These are phyloP conservation scores for Keiferia lycopersicella DNA, from an alignment of 2,888 invertebrate species.

Conservation along the genomic window DNA sequence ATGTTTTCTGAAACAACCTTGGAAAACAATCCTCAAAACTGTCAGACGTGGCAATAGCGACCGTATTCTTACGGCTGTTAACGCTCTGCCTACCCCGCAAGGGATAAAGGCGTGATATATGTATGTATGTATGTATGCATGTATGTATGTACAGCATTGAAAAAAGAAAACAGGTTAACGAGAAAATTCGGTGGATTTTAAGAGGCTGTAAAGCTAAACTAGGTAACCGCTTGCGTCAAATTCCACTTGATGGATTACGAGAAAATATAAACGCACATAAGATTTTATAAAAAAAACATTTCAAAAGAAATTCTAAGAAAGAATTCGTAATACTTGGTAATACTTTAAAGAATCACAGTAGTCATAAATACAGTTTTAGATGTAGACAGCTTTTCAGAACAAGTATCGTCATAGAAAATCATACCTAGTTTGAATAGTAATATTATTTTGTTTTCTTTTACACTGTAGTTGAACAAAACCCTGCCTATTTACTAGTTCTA, in stretches of 20 bases:
- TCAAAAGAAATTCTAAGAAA: slow-evolving; percentile 5
- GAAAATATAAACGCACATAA: slow-evolving; percentile 7
- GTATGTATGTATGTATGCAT: too few species aligned
- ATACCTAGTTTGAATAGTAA: too few species aligned
- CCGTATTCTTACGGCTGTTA: too few species aligned
- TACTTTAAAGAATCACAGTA: not conserved
- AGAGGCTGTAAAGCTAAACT: slow-evolving; percentile 7
- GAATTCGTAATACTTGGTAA: not conserved
- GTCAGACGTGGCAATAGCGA: too few species aligned
- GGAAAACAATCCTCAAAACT: too few species aligned
- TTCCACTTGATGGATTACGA: not conserved
- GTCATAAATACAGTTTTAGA: not conserved
- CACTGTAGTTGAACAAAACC: too few species aligned
- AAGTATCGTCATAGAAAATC: too few species aligned
- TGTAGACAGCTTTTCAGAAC: not conserved
- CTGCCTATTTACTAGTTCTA: too few species aligned
- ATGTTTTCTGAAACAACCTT: too few species aligned
- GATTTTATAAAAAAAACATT: not conserved
- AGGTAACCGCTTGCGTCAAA: not conserved
- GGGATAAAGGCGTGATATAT: too few species aligned
- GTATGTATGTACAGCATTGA: not conserved
- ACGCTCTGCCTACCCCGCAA: too few species aligned
- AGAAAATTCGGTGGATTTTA: slow-evolving; percentile 15
- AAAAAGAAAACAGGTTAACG: slow-evolving; percentile 17
- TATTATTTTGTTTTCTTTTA: too few species aligned